Percentiles rank a stretch among this genome's conserved stretches.
Conservation (phyloP, 2,113 vertebrate genomes). For the Pseudorectes ferrugineus region DNA sequence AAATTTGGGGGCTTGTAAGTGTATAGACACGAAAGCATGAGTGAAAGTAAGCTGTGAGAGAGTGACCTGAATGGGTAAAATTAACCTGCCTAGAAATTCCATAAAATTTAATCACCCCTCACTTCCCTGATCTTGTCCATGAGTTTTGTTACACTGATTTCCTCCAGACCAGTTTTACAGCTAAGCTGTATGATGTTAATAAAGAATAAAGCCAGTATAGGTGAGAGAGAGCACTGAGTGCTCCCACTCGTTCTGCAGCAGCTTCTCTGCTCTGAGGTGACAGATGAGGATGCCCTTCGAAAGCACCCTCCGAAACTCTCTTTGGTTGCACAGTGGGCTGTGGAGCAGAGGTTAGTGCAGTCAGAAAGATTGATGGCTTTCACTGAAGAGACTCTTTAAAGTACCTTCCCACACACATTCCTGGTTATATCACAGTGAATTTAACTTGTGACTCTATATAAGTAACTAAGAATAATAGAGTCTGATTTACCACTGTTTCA, state of each 20-base stretch:
- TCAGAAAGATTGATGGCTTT: not conserved
- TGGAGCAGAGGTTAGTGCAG: not conserved
- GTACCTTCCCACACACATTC: not conserved
- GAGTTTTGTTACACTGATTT: not conserved
- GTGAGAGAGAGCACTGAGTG: not conserved
- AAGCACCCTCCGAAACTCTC: not conserved
- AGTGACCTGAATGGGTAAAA: not conserved
- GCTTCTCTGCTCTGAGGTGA: not conserved
- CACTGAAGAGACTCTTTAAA: not conserved
- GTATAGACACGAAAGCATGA: fast-evolving
- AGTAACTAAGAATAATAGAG: slow-evolving; percentile 26
- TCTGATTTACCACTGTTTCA: slow-evolving; percentile 34
- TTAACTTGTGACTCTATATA: not conserved
- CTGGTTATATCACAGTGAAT: slow-evolving; percentile 10
- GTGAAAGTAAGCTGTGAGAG: not conserved
- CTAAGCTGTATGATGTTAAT: not conserved
- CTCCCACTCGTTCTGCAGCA: not conserved
- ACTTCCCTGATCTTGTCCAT: not conserved
- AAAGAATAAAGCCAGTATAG: not conserved
- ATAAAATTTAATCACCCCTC: not conserved
- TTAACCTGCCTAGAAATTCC: not conserved
- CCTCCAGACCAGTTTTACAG: not conserved
- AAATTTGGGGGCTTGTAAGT: not conserved
- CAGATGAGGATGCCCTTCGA: not conserved
- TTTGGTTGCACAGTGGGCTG: not conserved